These are phyloP conservation scores for Hippoglossus hippoglossus DNA, from an alignment of 2,797 vertebrate species.

Conservation along the genomic window DNA sequence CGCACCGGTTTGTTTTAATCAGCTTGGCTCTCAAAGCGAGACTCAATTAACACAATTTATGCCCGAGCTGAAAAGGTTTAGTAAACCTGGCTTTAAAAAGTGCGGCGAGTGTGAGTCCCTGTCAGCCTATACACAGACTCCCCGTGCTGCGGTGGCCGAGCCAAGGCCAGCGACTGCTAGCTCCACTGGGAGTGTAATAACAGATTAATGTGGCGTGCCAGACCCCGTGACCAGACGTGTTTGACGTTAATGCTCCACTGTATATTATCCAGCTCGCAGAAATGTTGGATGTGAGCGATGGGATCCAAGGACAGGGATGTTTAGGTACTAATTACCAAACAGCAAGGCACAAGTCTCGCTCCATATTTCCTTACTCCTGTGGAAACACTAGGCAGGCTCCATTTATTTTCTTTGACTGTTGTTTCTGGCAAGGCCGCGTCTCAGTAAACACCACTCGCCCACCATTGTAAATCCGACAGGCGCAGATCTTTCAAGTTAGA, in stretches of 20 bases:
- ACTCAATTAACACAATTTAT: conserved; percentile 78
- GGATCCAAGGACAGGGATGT: conserved; percentile 86
- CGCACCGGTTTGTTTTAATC: conserved; percentile 78
- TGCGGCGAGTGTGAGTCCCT: conserved; percentile 63
- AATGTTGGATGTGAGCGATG: conserved; percentile 81
- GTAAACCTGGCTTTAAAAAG: conserved; percentile 69
- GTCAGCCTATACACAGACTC: conserved; percentile 65
- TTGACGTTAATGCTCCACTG: conserved; percentile 86
- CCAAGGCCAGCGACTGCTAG: conserved; percentile 74
- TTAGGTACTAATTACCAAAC: conserved; percentile 88
- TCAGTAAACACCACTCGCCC: conserved; percentile 86
- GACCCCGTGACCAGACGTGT: conserved; percentile 81
- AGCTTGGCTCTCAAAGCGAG: conserved; percentile 74
- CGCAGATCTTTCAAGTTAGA: conserved; percentile 86
- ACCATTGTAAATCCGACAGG: conserved; percentile 88
- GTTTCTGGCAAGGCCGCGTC: conserved; percentile 84
- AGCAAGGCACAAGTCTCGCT: conserved; percentile 85
- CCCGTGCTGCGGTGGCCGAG: conserved; percentile 64
- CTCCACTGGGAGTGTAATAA: conserved; percentile 80
- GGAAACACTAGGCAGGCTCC: conserved; percentile 87
- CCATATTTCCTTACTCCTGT: conserved; percentile 87
- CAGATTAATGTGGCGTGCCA: conserved; percentile 83
- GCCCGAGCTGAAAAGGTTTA: conserved; percentile 70
- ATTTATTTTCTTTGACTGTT: conserved; percentile 89
- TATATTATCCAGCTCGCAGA: conserved; percentile 84